phyloP scores from a whole-genome alignment of 2,113 vertebrate genomes.

The Girardinichthys multiradiatus region DNA sequence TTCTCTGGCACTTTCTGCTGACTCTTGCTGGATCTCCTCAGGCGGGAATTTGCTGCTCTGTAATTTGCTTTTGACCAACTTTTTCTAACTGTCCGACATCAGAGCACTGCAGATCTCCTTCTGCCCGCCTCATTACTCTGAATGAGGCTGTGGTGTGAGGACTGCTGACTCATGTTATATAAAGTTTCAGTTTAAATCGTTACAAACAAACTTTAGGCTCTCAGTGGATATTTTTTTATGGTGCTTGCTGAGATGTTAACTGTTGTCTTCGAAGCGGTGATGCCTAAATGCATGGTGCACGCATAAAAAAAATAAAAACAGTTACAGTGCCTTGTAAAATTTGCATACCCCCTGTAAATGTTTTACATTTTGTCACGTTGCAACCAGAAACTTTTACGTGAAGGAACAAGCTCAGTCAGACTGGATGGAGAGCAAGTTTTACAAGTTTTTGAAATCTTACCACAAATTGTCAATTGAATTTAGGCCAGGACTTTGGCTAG shows the following conservation, averaged over 20 bases:
- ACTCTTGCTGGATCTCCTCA: neutral
- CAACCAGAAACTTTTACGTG: neutral
- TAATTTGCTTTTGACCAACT: constrained; percentile 40
- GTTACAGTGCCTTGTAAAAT: neutral
- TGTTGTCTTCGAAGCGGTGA: neutral
- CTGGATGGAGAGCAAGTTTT: too few relatives aligned
- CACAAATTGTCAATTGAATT: too few relatives aligned
- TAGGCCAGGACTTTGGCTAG: too few relatives aligned
- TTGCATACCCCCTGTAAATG: too few relatives aligned
- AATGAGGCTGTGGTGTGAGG: neutral
- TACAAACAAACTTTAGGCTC: neutral
- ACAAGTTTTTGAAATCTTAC: too few relatives aligned
- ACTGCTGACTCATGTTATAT: neutral
- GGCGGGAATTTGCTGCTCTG: constrained; percentile 12
- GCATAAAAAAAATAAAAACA: neutral
- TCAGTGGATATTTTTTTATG: neutral
- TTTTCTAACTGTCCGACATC: constrained; percentile 25
- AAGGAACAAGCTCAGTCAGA: too few relatives aligned
- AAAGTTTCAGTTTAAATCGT: constrained; percentile 13
- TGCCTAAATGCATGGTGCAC: neutral
- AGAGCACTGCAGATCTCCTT: constrained; percentile 12
- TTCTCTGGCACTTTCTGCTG: constrained; percentile 14
- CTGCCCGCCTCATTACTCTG: neutral
- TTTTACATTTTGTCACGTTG: neutral
- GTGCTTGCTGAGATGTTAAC: neutral